phyloP scores from a whole-genome alignment of 2,797 vertebrate genomes.

The Champsocephalus esox region DNA sequence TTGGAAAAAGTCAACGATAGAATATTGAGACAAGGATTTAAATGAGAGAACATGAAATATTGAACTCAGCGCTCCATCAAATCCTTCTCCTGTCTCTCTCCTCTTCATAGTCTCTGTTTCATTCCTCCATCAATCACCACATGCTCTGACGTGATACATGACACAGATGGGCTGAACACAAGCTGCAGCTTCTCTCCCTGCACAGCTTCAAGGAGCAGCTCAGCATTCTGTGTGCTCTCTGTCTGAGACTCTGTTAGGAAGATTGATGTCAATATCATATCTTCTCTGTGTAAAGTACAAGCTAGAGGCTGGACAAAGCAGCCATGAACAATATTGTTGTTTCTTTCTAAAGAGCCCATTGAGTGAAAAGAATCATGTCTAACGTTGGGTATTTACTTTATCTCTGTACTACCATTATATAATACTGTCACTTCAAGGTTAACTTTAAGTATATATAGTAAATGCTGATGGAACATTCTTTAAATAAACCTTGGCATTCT shows the following conservation, averaged over 20 bases:
- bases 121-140: constrained; percentile 40
- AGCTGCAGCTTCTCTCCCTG: constrained; percentile 15
- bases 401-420: too few relatives aligned
- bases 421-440: too few relatives aligned
- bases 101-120: constrained; percentile 24
- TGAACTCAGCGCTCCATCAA: constrained; percentile 16
- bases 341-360: too few relatives aligned
- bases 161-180: constrained; percentile 35
- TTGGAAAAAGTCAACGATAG: constrained; percentile 5
- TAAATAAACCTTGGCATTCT: too few relatives aligned
- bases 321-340: too few relatives aligned
- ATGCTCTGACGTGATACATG: constrained; percentile 26
- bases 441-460: too few relatives aligned
- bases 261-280: constrained; percentile 4
- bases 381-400: too few relatives aligned
- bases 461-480: too few relatives aligned
- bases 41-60: constrained; percentile 38
- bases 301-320: too few relatives aligned
- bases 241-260: background rate
- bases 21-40: constrained; percentile 28
- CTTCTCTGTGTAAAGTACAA: background rate
- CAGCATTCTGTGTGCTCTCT: background rate
- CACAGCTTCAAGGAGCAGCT: constrained; percentile 1
- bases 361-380: too few relatives aligned
- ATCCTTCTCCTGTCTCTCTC: background rate